Evolutionary conservation across 2,888 invertebrate species (phyloP).

Genomic region (Pantelozetes paolii): DNA sequence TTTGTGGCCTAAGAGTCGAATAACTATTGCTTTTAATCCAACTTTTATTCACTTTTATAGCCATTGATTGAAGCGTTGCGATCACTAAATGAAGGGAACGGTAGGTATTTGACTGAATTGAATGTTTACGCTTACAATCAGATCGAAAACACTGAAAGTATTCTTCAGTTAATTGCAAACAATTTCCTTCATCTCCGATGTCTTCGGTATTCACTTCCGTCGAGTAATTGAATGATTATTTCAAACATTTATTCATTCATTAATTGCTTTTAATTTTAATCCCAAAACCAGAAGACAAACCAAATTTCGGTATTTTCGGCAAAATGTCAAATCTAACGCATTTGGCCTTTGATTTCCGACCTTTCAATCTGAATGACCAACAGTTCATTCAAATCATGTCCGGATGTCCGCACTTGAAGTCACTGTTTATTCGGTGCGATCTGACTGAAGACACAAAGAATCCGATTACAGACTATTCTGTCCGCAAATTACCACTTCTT

Average conservation of each 20-base stretch:
- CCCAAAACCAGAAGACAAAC: background rate
- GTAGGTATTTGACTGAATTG: slow-evolving; percentile 12
- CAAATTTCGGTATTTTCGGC: background rate
- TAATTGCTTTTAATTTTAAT: background rate
- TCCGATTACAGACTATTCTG: background rate
- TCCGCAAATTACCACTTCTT: background rate
- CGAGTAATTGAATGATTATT: background rate
- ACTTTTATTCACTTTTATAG: background rate
- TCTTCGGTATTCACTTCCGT: background rate
- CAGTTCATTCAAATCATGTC: background rate
- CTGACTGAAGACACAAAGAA: background rate
- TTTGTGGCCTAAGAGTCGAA: background rate
- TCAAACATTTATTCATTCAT: background rate
- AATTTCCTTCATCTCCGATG: background rate
- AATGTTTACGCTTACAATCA: background rate
- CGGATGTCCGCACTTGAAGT: background rate
- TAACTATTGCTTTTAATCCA: background rate
- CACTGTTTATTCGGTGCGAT: slow-evolving; percentile 5
- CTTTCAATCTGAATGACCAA: background rate
- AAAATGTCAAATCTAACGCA: background rate
- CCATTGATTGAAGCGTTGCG: background rate
- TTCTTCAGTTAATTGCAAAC: background rate
- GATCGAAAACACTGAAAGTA: background rate
- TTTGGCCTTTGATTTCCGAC: slow-evolving; percentile 10
- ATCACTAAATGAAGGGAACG: background rate